Conservation (phyloP, 2,888 invertebrate species). For the Autographa pulchrina region DNA sequence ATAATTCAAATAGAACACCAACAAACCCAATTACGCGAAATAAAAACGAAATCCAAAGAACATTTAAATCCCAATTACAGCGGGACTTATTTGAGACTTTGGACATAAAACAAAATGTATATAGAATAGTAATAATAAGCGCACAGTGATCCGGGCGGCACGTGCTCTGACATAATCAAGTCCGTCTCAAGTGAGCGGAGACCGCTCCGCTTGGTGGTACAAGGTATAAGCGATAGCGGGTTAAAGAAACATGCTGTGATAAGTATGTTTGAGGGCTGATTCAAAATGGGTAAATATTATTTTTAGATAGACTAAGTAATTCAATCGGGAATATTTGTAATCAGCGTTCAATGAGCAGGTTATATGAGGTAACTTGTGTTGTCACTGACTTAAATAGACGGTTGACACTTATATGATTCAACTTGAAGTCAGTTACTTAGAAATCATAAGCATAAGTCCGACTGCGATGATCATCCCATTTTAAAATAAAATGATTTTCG, state of each 20-base stretch:
- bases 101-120: slow-evolving; percentile 27
- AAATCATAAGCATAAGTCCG: no score
- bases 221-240: slow-evolving; percentile 32
- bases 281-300: no score
- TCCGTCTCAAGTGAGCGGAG: slow-evolving; percentile 66
- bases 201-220: slow-evolving; percentile 46
- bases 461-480: no score
- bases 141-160: slow-evolving; percentile 67
- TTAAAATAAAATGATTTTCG: no score
- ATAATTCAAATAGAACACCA: not conserved
- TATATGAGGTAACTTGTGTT: no score
- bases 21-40: not conserved
- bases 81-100: slow-evolving; percentile 7
- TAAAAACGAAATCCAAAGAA: slow-evolving; percentile 1
- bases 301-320: no score
- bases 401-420: no score
- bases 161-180: slow-evolving; percentile 80
- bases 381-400: no score
- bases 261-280: no score
- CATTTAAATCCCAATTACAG: slow-evolving; percentile 5
- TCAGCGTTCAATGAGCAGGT: no score
- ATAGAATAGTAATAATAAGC: slow-evolving; percentile 56
- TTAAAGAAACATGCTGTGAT: not conserved
- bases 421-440: no score
- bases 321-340: no score